Evolutionary conservation across 2,797 vertebrate species (phyloP), one percentile per base, ranked within the genome.

Genomic region (Pagetopsis macropterus): DNA sequence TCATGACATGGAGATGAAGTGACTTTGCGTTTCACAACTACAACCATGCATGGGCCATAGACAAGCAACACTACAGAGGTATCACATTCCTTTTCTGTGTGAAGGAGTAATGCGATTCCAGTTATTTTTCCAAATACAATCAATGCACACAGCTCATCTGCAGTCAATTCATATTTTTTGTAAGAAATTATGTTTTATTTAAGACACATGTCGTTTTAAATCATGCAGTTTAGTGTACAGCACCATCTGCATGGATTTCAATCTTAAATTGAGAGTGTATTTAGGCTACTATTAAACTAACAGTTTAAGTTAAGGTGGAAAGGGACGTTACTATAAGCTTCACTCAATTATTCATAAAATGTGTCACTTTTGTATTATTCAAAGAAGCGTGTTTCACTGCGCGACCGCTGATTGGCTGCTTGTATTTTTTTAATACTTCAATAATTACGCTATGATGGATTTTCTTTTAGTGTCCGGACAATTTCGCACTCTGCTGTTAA

Each of bases 381-480:
- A 84, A 65, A 87, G 71, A 49, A 78, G 86, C 80, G 79, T 71
- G 74, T 79, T 75, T 69, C 78, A 73, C 46, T 79, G 65, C 76
- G 77, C 80, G 49, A 51, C 19, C 65, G 84, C 89, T 91, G 91
- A 91, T 91, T 91, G 91, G 90, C 86, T 88, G 85, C 11, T 12
- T 54, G 59, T 62, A n/a, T 43, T 59, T 9, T 44, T 0, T 74
- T 61, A 73, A 37, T 70, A 66, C 72, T 58, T 70, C 69, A 68
- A 70, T 85, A 78, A 79, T 68, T 61, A 72, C 31, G 3, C 17
- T 9, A 65, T 16, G 17, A 16, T 41, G 41, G 16, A 11, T 64
- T 7, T 52, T 50, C 12, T 5, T 16, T 44, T 48, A 13, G 16
- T 12, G 44, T 68, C 49, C n/a, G 33, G 11, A 15, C 56, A 33